Conservation (phyloP, 2,113 vertebrate genomes). For the Pedetes capensis region DNA sequence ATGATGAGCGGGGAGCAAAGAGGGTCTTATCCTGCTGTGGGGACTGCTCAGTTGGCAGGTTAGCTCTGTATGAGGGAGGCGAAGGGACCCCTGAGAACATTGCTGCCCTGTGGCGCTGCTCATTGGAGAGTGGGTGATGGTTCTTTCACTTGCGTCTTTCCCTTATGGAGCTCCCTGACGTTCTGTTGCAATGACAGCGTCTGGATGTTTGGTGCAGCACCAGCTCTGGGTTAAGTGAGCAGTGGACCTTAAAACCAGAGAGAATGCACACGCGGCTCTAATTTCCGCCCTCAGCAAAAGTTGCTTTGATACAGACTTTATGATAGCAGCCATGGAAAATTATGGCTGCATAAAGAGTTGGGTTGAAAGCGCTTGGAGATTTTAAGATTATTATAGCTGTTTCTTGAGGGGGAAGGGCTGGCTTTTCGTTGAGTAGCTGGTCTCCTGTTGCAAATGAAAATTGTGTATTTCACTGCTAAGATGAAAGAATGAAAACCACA, state of each 20-base stretch:
- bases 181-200: not conserved
- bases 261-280: not conserved
- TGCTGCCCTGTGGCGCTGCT: not conserved
- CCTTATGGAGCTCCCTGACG: constrained; percentile 53
- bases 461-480: not conserved
- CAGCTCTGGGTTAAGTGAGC: not conserved
- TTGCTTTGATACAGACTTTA: constrained; percentile 4
- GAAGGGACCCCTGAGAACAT: constrained; percentile 38
- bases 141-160: constrained; percentile 62
- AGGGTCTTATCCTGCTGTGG: constrained; percentile 26
- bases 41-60: constrained; percentile 67
- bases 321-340: not conserved
- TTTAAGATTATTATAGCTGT: not conserved
- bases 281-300: not conserved
- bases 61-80: not conserved
- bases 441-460: not conserved
- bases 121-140: constrained; percentile 33
- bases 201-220: not conserved
- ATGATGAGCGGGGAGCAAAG: not conserved
- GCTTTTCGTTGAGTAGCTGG: not conserved
- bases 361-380: not conserved
- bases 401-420: not conserved
- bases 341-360: not conserved
- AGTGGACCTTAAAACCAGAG: constrained; percentile 28
- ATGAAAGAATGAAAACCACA: not conserved